Base-by-base conservation (phyloP, 1,140 invertebrate genomes). In the Lasioglossum albipes region DNA sequence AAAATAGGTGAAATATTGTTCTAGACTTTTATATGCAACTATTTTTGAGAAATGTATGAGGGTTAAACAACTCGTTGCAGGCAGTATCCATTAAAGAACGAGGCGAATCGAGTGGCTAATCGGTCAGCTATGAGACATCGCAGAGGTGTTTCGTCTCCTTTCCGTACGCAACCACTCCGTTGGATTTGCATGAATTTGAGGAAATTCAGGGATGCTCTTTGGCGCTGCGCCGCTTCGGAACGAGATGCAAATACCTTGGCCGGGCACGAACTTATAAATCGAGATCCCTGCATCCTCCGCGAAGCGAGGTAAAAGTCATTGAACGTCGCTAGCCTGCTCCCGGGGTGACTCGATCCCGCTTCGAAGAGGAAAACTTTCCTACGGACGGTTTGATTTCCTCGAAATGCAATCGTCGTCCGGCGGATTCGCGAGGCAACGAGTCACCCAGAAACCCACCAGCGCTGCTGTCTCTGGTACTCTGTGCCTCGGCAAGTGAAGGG, bases 241-340 rank as follows among this genome's bases (percentile, higher is more conserved):
- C 77, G 49, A 57, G 41, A 79, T 74, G 77, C 52, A 74, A 79
- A 79, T 74, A 66, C 59, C 62, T 22, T 16, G 16, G 18, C n/a
- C 27, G n/a, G 16, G 10, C 13, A 18, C 36, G 61, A 73, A 74
- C 71, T 79, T 74, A 57, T 74, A 79, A 79, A 74, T 74, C 70
- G 77, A 64, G 62, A 66, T 79, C 61, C 20, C 54, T 6, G 12
- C n/a, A 42, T 52, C n/a, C 10, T 68, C 52, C 18, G 16, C 22
- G 20, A 2, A 0, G 6, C 7, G 45, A 13, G 36, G 77, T 65
- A 65, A 72, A 72, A 79, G 61, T 79, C 76, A 72, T 65, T 62
- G 61, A 73, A 71, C 57, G 57, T 42, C 22, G 42, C 42, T 22
- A 4, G 57, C 27, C 18, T 7, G 9, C 16, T 18, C 6, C 18